These are phyloP conservation scores for Darevskia mixta DNA, from an alignment of 2,797 vertebrate species.

Conservation along the genomic window DNA sequence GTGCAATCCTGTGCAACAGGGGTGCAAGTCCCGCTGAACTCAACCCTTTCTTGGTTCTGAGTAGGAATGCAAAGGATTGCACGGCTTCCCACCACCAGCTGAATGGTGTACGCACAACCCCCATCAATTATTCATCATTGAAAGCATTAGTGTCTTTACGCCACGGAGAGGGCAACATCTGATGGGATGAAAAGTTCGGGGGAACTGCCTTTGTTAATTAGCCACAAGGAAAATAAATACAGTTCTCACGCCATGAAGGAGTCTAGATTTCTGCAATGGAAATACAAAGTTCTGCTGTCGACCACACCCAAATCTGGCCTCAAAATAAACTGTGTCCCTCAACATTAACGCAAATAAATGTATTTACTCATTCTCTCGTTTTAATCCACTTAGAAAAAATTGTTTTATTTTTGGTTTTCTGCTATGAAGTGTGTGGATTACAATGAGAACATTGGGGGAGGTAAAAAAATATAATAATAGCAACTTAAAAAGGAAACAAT, in stretches of 20 bases:
- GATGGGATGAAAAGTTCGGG: not conserved
- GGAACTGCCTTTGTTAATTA: not conserved
- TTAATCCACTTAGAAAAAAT: not conserved
- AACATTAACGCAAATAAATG: not conserved
- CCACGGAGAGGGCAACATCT: rapidly evolving
- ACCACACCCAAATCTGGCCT: not conserved
- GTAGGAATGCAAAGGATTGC: not conserved
- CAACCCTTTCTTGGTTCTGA: not conserved
- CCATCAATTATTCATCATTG: not conserved
- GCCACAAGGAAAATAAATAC: not conserved
- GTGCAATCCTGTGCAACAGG: not conserved
- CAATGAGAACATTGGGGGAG: not conserved
- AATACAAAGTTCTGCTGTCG: not conserved
- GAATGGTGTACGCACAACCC: not conserved
- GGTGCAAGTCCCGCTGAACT: not conserved
- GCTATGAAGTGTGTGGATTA: not conserved
- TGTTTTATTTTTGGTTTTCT: not conserved
- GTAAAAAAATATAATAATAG: not conserved
- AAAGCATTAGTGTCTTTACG: not conserved
- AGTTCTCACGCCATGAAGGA: not conserved
- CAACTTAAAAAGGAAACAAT: too few species aligned
- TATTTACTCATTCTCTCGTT: not conserved
- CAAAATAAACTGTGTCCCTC: not conserved
- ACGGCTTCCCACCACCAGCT: not conserved
- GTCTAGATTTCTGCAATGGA: not conserved